Base-by-base conservation (phyloP, 1,140 invertebrate genomes). In the Atta cephalotes region DNA sequence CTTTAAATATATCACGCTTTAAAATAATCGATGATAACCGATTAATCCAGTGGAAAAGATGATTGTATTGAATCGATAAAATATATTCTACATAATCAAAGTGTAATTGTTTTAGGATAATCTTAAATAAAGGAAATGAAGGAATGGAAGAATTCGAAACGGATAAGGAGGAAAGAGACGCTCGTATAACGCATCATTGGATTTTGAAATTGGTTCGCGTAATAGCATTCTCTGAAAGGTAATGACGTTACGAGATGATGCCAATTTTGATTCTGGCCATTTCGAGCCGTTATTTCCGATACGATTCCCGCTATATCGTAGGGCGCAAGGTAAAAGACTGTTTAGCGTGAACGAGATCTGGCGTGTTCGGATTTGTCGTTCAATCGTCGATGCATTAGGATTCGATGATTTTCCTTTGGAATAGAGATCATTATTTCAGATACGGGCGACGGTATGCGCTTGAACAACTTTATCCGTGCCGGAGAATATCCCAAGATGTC, bases 191-290 rank as follows among this genome's bases (percentile, higher is more conserved):
- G 66, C 53, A 39, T 63, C 10, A 72, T 89, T 78, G 63, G 80
- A 90, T 74, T 90, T 86, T 86, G 53, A 39, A 51, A 81, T 71
- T 66, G 86, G 49, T 53, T 60, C 21, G 45, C 60, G 35, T 85
- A 60, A 65, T 63, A 18, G 68, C 14, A 31, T 56, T 60, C 82
- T 63, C 71, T 35, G 25, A 87, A 86, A 62, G 60, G 71, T 71
- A 90, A 89, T 87, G 70, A 88, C 63, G 78, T 79, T 77, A 87
- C 78, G 88, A 60, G 80, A 86, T 58, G 65, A 89, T 79, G 63
- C 68, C 77, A 76, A 78, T 63, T 60, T 80, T 89, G 72, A 58
- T 82, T 70, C 77, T 35, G 71, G 28, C 28, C 71, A n/a, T 71
- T 89, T 58, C 77, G 87, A 76, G 65, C 60, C 74, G 21, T 45